Percentiles rank a stretch among this genome's conserved stretches.
Conservation (phyloP, 1,140 invertebrate genomes). For the Sipha flava region DNA sequence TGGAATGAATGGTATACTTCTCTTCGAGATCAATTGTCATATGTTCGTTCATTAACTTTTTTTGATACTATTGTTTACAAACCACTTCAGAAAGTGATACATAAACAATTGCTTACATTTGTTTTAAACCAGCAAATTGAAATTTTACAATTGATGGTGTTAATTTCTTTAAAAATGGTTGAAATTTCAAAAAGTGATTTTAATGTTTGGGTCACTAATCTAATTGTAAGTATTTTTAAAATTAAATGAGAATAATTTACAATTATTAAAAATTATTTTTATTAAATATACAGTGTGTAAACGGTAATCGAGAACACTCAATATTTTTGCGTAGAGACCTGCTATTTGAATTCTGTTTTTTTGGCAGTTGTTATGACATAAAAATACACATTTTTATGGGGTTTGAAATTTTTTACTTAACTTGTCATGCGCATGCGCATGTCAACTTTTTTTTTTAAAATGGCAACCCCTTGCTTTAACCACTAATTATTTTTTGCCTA, state of each 20-base stretch:
- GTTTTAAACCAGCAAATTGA: constrained; percentile 29
- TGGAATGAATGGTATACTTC: constrained; percentile 24
- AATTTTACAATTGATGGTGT: constrained; percentile 8
- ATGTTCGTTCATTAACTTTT: constrained; percentile 22
- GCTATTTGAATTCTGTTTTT: too few species aligned
- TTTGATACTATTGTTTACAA: constrained; percentile 27
- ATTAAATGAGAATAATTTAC: neutral
- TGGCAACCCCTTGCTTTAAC: too few species aligned
- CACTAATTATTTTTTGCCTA: too few species aligned
- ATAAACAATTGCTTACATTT: neutral
- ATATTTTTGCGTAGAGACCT: too few species aligned
- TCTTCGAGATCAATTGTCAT: neutral
- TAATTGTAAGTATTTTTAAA: neutral
- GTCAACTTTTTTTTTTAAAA: too few species aligned
- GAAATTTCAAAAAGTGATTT: constrained; percentile 9
- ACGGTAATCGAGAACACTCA: too few species aligned
- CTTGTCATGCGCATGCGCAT: too few species aligned
- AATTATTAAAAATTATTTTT: too few species aligned
- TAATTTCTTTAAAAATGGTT: neutral
- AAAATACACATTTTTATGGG: too few species aligned
- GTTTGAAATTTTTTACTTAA: too few species aligned
- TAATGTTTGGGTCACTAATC: constrained; percentile 5
- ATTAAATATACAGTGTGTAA: too few species aligned
- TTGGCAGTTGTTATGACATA: too few species aligned
- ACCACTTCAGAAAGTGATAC: constrained; percentile 3